These are phyloP conservation scores for Pterocles gutturalis DNA, from an alignment of 2,113 vertebrate species.

Conservation along the genomic window DNA sequence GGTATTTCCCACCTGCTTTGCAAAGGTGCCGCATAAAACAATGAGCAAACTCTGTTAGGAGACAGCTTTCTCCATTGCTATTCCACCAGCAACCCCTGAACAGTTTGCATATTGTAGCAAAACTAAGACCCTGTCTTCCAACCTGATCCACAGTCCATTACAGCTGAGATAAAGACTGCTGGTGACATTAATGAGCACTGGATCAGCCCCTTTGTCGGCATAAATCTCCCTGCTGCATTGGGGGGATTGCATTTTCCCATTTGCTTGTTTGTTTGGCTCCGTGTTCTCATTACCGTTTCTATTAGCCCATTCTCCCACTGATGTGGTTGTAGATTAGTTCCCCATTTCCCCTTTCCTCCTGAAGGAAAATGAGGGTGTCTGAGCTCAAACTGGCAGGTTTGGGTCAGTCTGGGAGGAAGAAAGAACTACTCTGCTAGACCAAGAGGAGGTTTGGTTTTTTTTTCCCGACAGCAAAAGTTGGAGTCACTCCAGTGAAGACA, in stretches of 20 bases:
- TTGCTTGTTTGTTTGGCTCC: constrained; percentile 21
- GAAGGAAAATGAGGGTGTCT: not conserved
- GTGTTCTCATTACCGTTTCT: not conserved
- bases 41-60: not conserved
- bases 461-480: not conserved
- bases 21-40: not conserved
- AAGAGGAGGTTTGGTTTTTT: not conserved
- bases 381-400: not conserved
- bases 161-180: constrained; percentile 8
- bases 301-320: not conserved
- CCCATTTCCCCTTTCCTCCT: not conserved
- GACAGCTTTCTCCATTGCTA: not conserved
- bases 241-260: not conserved
- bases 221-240: not conserved
- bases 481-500: not conserved
- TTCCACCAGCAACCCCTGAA: fast-evolving
- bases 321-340: not conserved
- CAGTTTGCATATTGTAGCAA: not conserved
- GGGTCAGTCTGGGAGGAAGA: not conserved
- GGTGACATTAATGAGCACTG: not conserved
- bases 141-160: not conserved
- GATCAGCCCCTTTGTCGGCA: constrained; percentile 14
- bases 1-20: not conserved
- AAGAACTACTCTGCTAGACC: not conserved
- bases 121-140: not conserved